Conservation (phyloP, 2,797 vertebrate genomes). For the Aplochiton taeniatus region DNA sequence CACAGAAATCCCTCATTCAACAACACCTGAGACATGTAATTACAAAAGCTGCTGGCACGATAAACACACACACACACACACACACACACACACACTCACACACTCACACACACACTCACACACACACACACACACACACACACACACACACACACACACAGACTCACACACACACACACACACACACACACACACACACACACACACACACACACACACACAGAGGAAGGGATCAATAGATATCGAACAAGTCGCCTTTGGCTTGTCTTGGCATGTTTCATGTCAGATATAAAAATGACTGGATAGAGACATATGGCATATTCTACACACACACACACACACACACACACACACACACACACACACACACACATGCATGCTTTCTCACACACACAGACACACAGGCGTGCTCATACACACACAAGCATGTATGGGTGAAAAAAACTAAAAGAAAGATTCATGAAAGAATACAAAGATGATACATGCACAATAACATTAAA, state of each 20-base stretch:
- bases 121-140: constrained; percentile 20
- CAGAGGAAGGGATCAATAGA: constrained; percentile 58
- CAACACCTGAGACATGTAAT: constrained; percentile 38
- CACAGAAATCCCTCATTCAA: constrained; percentile 30
- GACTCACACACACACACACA: constrained; percentile 13
- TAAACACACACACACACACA: constrained; percentile 14
- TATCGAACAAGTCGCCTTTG: constrained; percentile 65
- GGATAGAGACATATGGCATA: constrained; percentile 46
- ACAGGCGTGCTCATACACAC: background rate
- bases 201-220: constrained; percentile 17
- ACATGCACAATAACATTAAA: no score
- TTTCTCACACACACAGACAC: constrained; percentile 4
- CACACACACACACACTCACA: constrained; percentile 22
- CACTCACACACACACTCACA: constrained; percentile 13
- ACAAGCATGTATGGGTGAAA: no score
- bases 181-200: constrained; percentile 21
- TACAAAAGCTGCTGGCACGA: constrained; percentile 29
- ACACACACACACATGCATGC: background rate
- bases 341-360: constrained; percentile 8
- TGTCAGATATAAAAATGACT: constrained; percentile 61
- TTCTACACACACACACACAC: constrained; percentile 13
- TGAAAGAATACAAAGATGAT: no score
- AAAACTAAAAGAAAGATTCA: no score
- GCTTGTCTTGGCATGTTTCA: constrained; percentile 61
- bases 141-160: constrained; percentile 13